Evolutionary conservation across 92 coral and sea anemone species (phyloP).

Genomic region (Epizoanthus scotinus): DNA sequence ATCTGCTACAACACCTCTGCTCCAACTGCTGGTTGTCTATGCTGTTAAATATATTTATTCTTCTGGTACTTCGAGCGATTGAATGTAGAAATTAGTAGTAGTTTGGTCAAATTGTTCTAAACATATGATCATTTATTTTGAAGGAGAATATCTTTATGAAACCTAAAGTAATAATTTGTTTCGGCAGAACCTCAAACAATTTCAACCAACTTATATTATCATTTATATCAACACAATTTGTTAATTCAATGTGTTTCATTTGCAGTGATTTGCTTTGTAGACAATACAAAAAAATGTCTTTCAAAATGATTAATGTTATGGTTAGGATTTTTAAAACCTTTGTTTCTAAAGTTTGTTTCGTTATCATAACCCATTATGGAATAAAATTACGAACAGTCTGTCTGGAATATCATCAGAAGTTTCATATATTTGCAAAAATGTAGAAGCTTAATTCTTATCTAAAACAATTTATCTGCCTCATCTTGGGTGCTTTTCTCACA

Average conservation of each 20-base stretch:
- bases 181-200: no score
- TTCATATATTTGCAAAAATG: neutral
- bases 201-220: neutral
- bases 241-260: conserved; percentile 8
- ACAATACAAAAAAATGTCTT: conserved; percentile 6
- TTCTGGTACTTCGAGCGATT: neutral
- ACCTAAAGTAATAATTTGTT: neutral
- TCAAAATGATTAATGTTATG: conserved; percentile 13
- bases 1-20: no score
- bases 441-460: neutral
- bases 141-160: neutral
- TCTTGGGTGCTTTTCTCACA: neutral
- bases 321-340: neutral
- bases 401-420: neutral
- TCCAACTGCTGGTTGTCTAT: no score
- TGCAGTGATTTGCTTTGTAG: conserved; percentile 18
- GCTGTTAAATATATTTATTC: neutral
- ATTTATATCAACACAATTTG: neutral
- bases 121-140: neutral
- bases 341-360: conserved; percentile 9
- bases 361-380: neutral
- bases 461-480: neutral
- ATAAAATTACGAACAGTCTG: neutral
- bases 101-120: neutral
- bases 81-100: neutral